Conservation (phyloP, 2,113 vertebrate species). For the Daphoenositta chrysoptera region DNA sequence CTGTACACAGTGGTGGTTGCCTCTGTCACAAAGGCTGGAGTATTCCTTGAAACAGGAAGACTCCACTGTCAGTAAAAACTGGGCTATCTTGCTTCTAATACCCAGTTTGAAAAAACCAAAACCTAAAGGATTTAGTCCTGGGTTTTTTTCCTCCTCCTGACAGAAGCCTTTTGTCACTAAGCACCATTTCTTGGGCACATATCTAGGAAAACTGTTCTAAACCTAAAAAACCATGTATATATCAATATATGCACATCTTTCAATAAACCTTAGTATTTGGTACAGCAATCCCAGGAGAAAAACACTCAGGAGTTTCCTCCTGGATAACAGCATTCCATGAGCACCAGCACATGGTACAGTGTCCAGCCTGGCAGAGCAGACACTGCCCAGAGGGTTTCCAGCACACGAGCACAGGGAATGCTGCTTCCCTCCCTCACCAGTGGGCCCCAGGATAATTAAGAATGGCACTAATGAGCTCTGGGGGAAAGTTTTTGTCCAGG, state of each 20-base stretch:
- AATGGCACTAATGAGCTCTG: constrained; percentile 28
- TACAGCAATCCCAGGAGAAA: not conserved
- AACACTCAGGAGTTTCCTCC: not conserved
- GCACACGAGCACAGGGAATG: not conserved
- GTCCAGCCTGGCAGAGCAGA: not conserved
- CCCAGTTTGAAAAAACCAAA: not conserved
- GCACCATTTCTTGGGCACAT: not conserved
- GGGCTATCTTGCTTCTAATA: not conserved
- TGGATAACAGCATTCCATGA: not conserved
- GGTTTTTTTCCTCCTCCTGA: not conserved
- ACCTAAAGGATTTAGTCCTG: not conserved
- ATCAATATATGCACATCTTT: not conserved
- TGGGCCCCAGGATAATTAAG: constrained; percentile 43
- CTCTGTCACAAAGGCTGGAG: not conserved
- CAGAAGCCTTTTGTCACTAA: not conserved
- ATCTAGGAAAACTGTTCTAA: not conserved
- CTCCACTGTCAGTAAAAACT: not conserved
- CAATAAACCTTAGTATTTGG: not conserved
- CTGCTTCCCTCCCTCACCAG: not conserved
- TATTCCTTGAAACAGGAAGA: not conserved
- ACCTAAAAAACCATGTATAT: rapidly evolving
- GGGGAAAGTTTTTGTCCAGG: not conserved
- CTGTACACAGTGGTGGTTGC: not conserved
- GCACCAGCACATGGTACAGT: not conserved
- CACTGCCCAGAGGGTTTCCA: not conserved